These are phyloP conservation scores for Adelosebastes latens DNA, from an alignment of 2,797 vertebrate species.

Conservation along the genomic window DNA sequence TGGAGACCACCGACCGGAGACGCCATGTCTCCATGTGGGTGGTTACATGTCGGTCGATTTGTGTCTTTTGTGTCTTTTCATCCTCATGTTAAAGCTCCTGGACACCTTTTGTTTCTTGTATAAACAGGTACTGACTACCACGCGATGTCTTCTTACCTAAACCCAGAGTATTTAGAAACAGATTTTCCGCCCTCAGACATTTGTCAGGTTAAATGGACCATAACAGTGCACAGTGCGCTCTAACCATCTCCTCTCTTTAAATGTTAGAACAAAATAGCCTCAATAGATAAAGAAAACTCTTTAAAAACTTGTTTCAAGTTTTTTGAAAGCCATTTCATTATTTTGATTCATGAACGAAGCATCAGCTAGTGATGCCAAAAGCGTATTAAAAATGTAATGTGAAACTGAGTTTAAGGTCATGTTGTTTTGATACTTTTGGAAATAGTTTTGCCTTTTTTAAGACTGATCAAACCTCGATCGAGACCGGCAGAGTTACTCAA, in stretches of 20 bases:
- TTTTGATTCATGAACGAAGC: no score
- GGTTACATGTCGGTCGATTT: neutral
- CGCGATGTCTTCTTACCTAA: neutral
- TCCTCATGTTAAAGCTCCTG: neutral
- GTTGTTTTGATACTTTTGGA: neutral
- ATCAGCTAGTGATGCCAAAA: neutral
- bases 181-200: neutral
- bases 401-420: neutral
- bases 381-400: neutral
- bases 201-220: neutral
- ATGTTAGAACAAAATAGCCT: neutral
- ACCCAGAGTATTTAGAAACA: neutral
- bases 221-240: neutral
- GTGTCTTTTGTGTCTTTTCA: neutral
- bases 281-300: neutral
- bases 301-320: no score
- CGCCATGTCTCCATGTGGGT: neutral
- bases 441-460: neutral
- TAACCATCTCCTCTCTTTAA: neutral
- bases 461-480: no score
- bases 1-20: neutral
- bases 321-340: no score
- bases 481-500: neutral
- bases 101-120: no score
- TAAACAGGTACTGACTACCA: no score